Evolutionary conservation across 2,888 invertebrate genomes (phyloP).

Genomic region (Xylocampa areola): DNA sequence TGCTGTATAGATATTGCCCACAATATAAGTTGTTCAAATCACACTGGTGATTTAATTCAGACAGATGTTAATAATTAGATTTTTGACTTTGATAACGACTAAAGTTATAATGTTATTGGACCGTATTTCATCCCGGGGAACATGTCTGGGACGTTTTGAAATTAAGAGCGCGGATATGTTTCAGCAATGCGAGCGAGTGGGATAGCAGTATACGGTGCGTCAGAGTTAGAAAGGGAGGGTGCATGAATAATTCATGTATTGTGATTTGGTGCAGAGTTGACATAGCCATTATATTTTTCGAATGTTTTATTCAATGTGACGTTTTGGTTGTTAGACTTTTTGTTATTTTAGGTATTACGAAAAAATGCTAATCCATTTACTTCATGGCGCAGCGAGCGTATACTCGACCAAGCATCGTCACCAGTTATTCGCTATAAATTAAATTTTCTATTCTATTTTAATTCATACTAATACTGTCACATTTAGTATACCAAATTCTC

Average conservation of each 20-base stretch:
- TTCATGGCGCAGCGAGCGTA: too few species aligned
- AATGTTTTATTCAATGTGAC: constrained; percentile 68
- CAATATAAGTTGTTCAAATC: not conserved
- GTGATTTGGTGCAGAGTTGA: constrained; percentile 70
- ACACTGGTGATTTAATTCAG: not conserved
- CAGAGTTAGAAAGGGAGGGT: constrained; percentile 52
- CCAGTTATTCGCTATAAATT: too few species aligned
- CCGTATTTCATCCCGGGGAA: constrained; percentile 29
- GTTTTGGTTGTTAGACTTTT: constrained; percentile 38
- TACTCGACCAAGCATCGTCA: too few species aligned
- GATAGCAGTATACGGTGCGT: constrained; percentile 30
- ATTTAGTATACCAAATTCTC: too few species aligned
- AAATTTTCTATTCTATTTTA: too few species aligned
- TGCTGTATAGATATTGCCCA: too few species aligned
- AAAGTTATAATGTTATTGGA: constrained; percentile 34
- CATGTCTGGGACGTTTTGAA: constrained; percentile 27
- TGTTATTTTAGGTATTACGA: constrained; percentile 12
- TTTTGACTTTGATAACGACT: constrained; percentile 30
- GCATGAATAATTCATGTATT: constrained; percentile 71
- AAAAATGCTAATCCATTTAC: too few species aligned
- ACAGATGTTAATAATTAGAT: constrained; percentile 12
- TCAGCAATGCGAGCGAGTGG: constrained; percentile 4
- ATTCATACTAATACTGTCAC: too few species aligned
- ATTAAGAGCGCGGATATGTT: constrained; percentile 21
- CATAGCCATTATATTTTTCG: constrained; percentile 54